Percentiles rank a stretch among this genome's conserved stretches.
Evolutionary conservation across 2,888 invertebrate genomes (phyloP).

Genomic region (Dendrolimus pini): DNA sequence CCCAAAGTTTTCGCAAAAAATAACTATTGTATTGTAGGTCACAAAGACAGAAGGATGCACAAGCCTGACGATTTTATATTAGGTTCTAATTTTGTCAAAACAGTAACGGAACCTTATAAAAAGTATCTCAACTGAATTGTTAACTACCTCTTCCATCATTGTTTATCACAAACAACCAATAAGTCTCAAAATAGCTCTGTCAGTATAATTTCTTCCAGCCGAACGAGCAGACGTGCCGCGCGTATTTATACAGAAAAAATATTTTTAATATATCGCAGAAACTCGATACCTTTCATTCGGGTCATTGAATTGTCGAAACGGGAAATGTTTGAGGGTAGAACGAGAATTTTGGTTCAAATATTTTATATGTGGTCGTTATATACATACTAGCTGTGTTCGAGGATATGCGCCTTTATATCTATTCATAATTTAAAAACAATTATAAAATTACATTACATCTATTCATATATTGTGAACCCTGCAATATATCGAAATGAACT

Average conservation of each 20-base stretch:
- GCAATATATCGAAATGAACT: neutral
- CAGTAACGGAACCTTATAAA: too few relatives aligned
- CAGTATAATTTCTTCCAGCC: neutral
- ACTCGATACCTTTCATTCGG: conserved; percentile 10
- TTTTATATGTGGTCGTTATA: too few relatives aligned
- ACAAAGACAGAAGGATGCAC: too few relatives aligned
- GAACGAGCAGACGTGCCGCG: neutral
- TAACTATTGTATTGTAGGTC: too few relatives aligned
- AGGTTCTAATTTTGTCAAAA: too few relatives aligned
- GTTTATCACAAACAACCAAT: neutral
- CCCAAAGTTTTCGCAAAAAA: too few relatives aligned
- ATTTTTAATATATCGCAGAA: conserved; percentile 2
- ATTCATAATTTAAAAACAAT: too few relatives aligned
- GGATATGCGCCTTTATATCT: neutral
- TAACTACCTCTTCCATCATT: neutral
- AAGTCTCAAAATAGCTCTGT: neutral
- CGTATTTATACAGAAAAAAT: conserved; percentile 6
- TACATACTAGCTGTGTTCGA: neutral
- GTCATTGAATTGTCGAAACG: conserved; percentile 28
- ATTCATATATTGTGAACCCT: too few relatives aligned
- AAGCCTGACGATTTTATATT: too few relatives aligned
- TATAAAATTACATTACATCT: too few relatives aligned
- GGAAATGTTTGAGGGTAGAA: conserved; percentile 5
- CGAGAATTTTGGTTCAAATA: too few relatives aligned
- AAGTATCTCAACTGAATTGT: too few relatives aligned